Conservation (phyloP, 2,888 invertebrate genomes). For the Subacronicta megacephala region DNA sequence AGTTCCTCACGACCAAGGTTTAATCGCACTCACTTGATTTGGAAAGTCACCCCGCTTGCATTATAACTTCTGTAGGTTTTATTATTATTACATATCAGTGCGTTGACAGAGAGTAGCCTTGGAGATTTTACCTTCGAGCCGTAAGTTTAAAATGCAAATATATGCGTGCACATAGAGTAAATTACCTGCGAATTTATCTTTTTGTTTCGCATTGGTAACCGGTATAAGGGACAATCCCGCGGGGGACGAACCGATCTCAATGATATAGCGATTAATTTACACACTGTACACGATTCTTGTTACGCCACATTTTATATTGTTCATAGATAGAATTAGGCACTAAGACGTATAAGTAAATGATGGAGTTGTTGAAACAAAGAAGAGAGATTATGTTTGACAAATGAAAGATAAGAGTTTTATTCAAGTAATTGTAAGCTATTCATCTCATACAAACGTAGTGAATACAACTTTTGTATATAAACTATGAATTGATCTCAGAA, state of each 20-base stretch:
- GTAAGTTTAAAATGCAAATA: slow-evolving; percentile 47
- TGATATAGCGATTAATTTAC: slow-evolving; percentile 32
- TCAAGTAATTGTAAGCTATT: neutral
- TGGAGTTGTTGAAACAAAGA: neutral
- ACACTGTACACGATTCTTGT: slow-evolving; percentile 28
- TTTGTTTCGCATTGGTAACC: slow-evolving; percentile 24
- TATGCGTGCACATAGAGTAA: slow-evolving; percentile 39
- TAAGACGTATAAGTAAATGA: slow-evolving; percentile 4
- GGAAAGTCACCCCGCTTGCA: neutral
- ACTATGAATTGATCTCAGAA: slow-evolving; percentile 8
- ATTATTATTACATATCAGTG: slow-evolving; percentile 20
- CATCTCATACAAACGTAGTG: neutral
- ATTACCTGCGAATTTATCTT: slow-evolving; percentile 34
- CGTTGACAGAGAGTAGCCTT: slow-evolving; percentile 45
- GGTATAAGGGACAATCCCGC: slow-evolving; percentile 47
- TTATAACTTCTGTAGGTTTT: slow-evolving; percentile 12
- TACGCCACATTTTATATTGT: slow-evolving; percentile 12
- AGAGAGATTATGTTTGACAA: neutral
- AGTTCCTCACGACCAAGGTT: neutral
- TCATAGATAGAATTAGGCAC: slow-evolving; percentile 5
- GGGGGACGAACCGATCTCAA: slow-evolving; percentile 52
- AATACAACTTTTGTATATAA: slow-evolving; percentile 3
- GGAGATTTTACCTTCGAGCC: slow-evolving; percentile 17
- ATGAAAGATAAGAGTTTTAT: neutral
- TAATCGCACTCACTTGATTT: slow-evolving; percentile 4